These are phyloP conservation scores for Vespertilio murinus DNA, from an alignment of 2,797 vertebrate species.

Conservation along the genomic window DNA sequence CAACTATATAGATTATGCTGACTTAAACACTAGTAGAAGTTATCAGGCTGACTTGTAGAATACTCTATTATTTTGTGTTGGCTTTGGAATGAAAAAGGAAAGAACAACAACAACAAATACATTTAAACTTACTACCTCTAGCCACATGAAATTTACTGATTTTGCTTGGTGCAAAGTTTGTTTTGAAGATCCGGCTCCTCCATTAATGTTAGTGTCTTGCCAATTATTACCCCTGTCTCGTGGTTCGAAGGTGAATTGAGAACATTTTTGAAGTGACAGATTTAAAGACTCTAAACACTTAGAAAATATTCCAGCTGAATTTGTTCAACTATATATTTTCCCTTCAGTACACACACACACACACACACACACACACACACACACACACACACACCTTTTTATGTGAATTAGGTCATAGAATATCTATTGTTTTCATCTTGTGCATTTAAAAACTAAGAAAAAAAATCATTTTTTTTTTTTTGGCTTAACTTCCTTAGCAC, in stretches of 20 bases:
- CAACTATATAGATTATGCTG: background rate
- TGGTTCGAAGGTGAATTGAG: constrained; percentile 6
- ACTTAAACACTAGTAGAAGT: background rate
- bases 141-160: background rate
- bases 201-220: background rate
- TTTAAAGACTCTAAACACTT: background rate
- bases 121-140: background rate
- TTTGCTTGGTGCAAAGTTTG: background rate
- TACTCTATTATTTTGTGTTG: background rate
- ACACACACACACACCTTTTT: background rate
- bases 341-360: background rate
- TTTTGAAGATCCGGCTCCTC: background rate
- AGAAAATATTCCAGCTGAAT: background rate
- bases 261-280: background rate
- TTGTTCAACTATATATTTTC: background rate
- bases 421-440: constrained; percentile 2
- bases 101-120: background rate
- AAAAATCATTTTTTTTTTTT: background rate
- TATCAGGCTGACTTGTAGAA: background rate
- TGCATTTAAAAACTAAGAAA: background rate
- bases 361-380: background rate
- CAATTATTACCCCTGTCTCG: background rate
- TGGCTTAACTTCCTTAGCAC: background rate
- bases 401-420: background rate
- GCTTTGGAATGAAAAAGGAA: background rate